phyloP scores from a whole-genome alignment of 2,797 vertebrate species.

The Tolypeutes matacus region DNA sequence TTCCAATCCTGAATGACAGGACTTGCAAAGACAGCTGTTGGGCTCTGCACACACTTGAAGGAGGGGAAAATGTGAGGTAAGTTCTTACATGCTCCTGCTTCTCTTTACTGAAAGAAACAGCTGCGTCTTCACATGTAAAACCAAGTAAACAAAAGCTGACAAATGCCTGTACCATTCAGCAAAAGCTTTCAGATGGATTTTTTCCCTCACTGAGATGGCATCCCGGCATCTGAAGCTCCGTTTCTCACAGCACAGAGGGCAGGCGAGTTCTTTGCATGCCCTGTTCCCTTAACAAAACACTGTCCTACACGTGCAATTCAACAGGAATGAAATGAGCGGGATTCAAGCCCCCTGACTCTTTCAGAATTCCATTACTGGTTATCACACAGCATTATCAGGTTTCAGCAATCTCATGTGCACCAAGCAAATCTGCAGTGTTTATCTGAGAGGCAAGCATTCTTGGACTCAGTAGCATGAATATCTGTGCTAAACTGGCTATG shows the following conservation, averaged over 20 bases:
- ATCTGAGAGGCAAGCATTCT: neutral
- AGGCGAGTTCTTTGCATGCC: conserved; percentile 34
- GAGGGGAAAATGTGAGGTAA: conserved; percentile 44
- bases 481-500: neutral
- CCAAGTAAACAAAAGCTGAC: conserved; percentile 72
- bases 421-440: conserved; percentile 39
- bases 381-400: neutral
- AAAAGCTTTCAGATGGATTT: conserved; percentile 49
- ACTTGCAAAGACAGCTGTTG: conserved; percentile 87
- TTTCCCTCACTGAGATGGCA: neutral
- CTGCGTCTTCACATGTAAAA: conserved; percentile 63
- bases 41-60: conserved; percentile 43
- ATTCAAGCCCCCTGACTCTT: conserved; percentile 49
- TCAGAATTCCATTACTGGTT: neutral
- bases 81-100: conserved; percentile 59
- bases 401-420: neutral
- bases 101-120: conserved; percentile 76
- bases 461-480: neutral
- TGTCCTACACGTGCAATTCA: conserved; percentile 62
- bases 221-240: neutral
- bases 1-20: conserved; percentile 86
- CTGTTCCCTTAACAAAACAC: neutral
- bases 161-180: conserved; percentile 52
- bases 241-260: fast-evolving
- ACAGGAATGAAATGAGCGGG: neutral